Percentiles rank a stretch among this genome's conserved stretches.
Conservation (phyloP, 2,888 invertebrate genomes). For the Eupelmus urozonus region DNA sequence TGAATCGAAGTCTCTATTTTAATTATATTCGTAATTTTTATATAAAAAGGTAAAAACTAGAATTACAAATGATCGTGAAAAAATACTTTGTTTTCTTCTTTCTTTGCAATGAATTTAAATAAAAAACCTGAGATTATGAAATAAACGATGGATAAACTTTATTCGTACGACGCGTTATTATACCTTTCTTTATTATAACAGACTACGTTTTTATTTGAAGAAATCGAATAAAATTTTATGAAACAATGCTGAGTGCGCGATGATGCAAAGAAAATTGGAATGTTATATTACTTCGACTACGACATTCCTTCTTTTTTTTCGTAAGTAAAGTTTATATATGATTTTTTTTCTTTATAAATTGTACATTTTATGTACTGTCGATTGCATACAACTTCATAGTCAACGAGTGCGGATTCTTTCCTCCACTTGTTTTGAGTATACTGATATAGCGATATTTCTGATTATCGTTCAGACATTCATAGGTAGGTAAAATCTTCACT, state of each 20-base stretch:
- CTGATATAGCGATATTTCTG: constrained; percentile 48
- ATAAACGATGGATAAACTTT: constrained; percentile 40
- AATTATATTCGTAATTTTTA: constrained; percentile 35
- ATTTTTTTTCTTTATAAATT: constrained; percentile 28
- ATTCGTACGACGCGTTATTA: constrained; percentile 11
- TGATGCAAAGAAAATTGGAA: constrained; percentile 56
- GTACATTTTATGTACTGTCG: constrained; percentile 54
- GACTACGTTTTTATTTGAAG: constrained; percentile 35
- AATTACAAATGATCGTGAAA: constrained; percentile 57
- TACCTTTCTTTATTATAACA: constrained; percentile 33
- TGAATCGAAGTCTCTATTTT: constrained; percentile 43
- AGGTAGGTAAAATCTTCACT: constrained; percentile 19
- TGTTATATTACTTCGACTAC: constrained; percentile 58
- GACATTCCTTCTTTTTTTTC: constrained; percentile 46
- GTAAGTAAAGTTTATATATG: constrained; percentile 23
- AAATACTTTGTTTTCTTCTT: constrained; percentile 54
- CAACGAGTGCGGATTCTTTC: constrained; percentile 29
- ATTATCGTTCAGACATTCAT: constrained; percentile 50
- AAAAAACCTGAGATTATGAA: constrained; percentile 43
- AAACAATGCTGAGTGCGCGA: constrained; percentile 4
- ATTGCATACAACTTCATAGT: constrained; percentile 39
- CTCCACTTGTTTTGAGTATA: constrained; percentile 43
- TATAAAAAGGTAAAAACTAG: constrained; percentile 57
- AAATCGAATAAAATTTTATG: constrained; percentile 32
- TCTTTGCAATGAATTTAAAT: constrained; percentile 45